Base-by-base conservation (phyloP, 2,888 invertebrate species). In the Siphlonurus alternatus region DNA sequence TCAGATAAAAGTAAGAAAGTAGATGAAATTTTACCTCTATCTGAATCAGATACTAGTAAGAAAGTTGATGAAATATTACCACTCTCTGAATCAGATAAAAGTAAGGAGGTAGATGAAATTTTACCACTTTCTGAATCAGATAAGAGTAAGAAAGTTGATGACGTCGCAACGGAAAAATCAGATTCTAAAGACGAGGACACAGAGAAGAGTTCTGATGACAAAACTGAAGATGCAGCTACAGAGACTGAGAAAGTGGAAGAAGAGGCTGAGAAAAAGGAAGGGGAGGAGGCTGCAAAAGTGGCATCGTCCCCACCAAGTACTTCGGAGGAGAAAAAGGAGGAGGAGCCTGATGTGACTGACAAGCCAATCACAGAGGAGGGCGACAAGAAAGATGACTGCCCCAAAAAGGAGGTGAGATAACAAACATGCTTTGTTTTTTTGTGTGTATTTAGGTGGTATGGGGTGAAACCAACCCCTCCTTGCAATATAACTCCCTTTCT, bases 251-350 rank as follows among this genome's bases (percentile, higher is more conserved):
- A 53, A n/a, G 64, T 65, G 24, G 66, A 65, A 20, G 56, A 65
- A 23, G 0, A 61, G 5, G 53, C 24, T 3, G 72, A 72, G 63
- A 71, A 71, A 25, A 68, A 73, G 22, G 67, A 70, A 62, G 68
- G 71, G 51, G 67, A 71, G 51, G 61, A 64, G 68, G 53, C 67
- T 68, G 63, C 70, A 72, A 54, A 72, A 71, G 64, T 24, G 69
- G 70, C 24, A 73, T 70, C n/a, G 71, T 75, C 1, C 68, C 66
- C 15, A 73, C 72, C 15, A 67, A 66, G 3, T 66, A 67, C 10
- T 68, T 67, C 3, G 73, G 71, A 15, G 74, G 73, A 19, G 68
- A 72, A 0, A 71, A 74, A 1, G 75, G 76, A 2, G 63, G 3
- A 59, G 67, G 53, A n/a, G n/a, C 18, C 2, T 64, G 3, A 59